Evolutionary conservation across 2,113 vertebrate species (phyloP).

Genomic region (Halcyon malimbica): DNA sequence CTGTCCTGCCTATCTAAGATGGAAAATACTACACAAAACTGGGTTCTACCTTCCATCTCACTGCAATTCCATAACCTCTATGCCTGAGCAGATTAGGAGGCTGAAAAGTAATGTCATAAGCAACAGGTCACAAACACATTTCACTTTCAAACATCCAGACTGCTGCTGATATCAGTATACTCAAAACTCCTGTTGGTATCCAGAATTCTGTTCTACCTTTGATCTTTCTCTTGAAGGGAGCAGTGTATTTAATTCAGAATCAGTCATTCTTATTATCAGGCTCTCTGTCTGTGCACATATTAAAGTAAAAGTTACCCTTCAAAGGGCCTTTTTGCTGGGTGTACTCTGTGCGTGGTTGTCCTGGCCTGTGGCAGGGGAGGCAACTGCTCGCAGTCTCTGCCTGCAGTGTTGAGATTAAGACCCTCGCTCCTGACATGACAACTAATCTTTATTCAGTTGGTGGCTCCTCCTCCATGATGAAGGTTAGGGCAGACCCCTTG

Average conservation of each 20-base stretch:
- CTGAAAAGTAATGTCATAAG: not conserved
- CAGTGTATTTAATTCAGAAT: not conserved
- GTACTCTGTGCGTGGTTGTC: not conserved
- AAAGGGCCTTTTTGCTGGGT: not conserved
- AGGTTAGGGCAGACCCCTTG: constrained; percentile 4
- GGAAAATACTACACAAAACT: not conserved
- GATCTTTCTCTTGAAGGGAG: not conserved
- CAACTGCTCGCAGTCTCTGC: constrained; percentile 30
- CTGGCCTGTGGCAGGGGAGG: not conserved
- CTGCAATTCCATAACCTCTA: not conserved
- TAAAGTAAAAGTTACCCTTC: not conserved
- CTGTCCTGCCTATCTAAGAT: not conserved
- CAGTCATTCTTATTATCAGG: not conserved
- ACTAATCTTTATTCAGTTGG: constrained; percentile 55
- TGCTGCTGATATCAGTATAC: not conserved
- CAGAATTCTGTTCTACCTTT: rapidly evolving
- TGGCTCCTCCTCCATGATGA: constrained; percentile 38
- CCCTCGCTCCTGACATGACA: constrained; percentile 30
- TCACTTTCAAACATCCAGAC: not conserved
- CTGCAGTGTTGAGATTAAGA: not conserved
- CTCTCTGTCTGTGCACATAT: not conserved
- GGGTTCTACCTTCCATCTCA: not conserved
- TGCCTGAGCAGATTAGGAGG: not conserved
- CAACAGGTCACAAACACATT: not conserved
- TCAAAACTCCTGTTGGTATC: not conserved